phyloP scores from a whole-genome alignment of 2,113 vertebrate species.

The Sinocyclocheilus maitianheensis region DNA sequence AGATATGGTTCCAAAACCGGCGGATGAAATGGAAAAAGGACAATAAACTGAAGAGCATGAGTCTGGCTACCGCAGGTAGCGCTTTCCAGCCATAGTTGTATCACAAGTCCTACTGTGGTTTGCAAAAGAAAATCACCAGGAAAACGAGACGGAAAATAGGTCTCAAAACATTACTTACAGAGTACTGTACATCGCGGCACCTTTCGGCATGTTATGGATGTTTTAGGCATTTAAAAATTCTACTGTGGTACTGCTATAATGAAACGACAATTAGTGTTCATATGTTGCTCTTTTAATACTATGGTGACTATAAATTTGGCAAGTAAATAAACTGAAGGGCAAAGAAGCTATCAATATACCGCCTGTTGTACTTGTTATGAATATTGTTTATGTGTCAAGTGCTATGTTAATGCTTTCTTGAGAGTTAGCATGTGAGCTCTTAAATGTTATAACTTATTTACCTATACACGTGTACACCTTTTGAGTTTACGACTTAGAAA shows the following conservation, averaged over 20 bases:
- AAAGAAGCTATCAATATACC: slow-evolving; percentile 71
- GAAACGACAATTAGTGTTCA: slow-evolving; percentile 66
- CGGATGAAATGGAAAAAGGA: slow-evolving; percentile 99
- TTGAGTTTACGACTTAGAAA: slow-evolving; percentile 73
- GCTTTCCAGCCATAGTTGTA: slow-evolving; percentile 88
- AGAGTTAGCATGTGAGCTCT: slow-evolving; percentile 87
- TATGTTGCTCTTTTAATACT: slow-evolving; percentile 63
- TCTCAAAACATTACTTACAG: slow-evolving; percentile 61
- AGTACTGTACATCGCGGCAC: slow-evolving; percentile 83
- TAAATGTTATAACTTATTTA: slow-evolving; percentile 96
- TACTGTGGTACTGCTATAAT: slow-evolving; percentile 77
- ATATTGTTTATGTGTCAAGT: slow-evolving; percentile 83
- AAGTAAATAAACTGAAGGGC: slow-evolving; percentile 50
- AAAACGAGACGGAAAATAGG: slow-evolving; percentile 56
- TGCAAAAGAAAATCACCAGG: slow-evolving; percentile 62
- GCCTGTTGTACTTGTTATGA: slow-evolving; percentile 76
- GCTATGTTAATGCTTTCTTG: slow-evolving; percentile 81
- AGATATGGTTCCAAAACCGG: slow-evolving; percentile 98
- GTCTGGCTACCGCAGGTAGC: slow-evolving; percentile 82
- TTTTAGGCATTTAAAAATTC: slow-evolving; percentile 69
- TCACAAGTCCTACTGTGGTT: slow-evolving; percentile 58
- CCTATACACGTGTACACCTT: slow-evolving; percentile 69
- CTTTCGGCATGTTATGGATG: slow-evolving; percentile 79
- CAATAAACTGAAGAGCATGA: slow-evolving; percentile 98
- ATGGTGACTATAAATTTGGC: slow-evolving; percentile 57